phyloP scores from a whole-genome alignment of 1,140 invertebrate genomes.

The Euborellia annulipes region DNA sequence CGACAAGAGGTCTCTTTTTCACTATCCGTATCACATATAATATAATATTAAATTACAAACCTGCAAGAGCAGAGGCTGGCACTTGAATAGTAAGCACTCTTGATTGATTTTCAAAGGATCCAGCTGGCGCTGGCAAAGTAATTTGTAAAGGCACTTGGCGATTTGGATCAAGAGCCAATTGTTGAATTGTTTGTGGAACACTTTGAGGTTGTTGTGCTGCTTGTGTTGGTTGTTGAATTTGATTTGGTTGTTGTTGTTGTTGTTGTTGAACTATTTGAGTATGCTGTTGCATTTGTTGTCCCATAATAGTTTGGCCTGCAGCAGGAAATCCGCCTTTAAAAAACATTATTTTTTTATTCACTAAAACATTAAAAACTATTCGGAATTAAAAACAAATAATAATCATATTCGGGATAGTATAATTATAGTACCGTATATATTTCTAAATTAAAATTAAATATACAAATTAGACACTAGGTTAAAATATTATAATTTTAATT shows the following conservation, averaged over 20 bases:
- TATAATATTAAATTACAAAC: not conserved
- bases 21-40: not conserved
- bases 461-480: too few relatives aligned
- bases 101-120: constrained; percentile 42
- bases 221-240: constrained; percentile 19
- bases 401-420: too few relatives aligned
- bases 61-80: constrained; percentile 19
- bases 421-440: too few relatives aligned
- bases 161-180: constrained; percentile 26
- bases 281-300: constrained; percentile 21
- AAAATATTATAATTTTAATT: too few relatives aligned
- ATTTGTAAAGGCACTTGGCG: constrained; percentile 37
- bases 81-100: constrained; percentile 68
- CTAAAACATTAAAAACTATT: too few relatives aligned
- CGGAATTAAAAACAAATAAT: too few relatives aligned
- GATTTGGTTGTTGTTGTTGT: constrained; percentile 24
- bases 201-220: constrained; percentile 10
- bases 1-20: constrained; percentile 15
- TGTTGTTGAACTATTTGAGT: constrained; percentile 18
- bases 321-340: too few relatives aligned
- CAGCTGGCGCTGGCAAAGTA: constrained; percentile 53
- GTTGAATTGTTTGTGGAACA: constrained; percentile 2
- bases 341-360: too few relatives aligned
- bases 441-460: too few relatives aligned
- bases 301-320: constrained; percentile 7